Evolutionary conservation across 2,888 invertebrate species (phyloP), one percentile per base, ranked within the genome.

Genomic region (Cantharis lateralis): DNA sequence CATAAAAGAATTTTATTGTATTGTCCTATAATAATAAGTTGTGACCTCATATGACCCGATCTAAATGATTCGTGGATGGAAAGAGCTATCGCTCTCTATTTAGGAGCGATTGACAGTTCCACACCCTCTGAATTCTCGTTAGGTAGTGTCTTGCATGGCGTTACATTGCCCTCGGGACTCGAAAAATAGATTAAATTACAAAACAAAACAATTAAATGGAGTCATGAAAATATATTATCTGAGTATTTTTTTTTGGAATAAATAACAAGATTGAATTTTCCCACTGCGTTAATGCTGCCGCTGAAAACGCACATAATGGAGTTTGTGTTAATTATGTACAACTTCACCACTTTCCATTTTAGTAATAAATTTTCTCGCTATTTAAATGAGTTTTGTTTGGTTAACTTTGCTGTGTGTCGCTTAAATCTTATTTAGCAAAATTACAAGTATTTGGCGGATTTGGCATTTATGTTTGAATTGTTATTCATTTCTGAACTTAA

Each of bases 131-230:
- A 61, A 68, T 66, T 24, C 64, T 72, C 72, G 72, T 72, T 72
- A 72, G 48, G 66, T 72, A 72, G 48, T 61, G 72, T 32, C 72
- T 72, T 72, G 72, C 66, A 64, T 72, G 64, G 66, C 72, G 61
- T 66, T 66, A 72, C 48, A 16, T 66, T 18, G 28, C 72, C 72
- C 72, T 61, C 32, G 66, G 28, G 71, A 66, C 66, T 66, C 61
- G 32, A 72, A 72, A 72, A 71, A 71, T 71, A 71, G 62, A 71
- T 71, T 71, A 71, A 71, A 71, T 71, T 63, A 71, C 71, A 62
- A 63, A 15, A 71, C 20, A 63, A 63, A 71, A 71, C 71, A 71
- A 71, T 71, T 71, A 71, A 71, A 71, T 71, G 13, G 48, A 48
- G 48, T 48, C 48, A 48, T 48, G 48, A 48, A 48, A 48, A 48